A percentile compares a stretch with the other conserved stretches of the same genome.
Conservation (phyloP, 1,140 invertebrate species). For the Camponotus vicinus region DNA sequence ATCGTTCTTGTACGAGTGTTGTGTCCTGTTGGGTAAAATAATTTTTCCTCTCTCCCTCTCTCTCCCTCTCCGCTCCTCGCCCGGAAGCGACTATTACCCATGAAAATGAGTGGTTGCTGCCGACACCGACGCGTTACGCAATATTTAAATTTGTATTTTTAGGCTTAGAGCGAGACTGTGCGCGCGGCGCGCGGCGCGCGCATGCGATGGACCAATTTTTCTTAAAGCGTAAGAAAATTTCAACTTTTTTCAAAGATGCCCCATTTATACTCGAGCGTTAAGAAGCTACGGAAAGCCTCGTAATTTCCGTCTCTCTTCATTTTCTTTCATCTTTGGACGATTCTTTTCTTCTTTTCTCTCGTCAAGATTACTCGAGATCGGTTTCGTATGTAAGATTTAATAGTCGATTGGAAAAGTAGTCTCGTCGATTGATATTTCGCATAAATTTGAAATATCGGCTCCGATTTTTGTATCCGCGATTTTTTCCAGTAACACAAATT, state of each 20-base stretch:
- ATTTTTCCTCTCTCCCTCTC: not conserved
- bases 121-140: constrained; percentile 45
- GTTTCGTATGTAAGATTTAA: too few relatives aligned
- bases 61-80: too few relatives aligned
- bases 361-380: too few relatives aligned
- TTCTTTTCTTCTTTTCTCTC: too few relatives aligned
- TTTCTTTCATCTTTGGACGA: too few relatives aligned
- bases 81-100: not conserved
- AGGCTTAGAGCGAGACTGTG: constrained; percentile 11
- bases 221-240: not conserved
- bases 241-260: too few relatives aligned
- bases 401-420: not conserved
- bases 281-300: too few relatives aligned
- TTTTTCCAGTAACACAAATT: not conserved
- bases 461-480: not conserved
- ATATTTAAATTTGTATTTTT: constrained; percentile 63
- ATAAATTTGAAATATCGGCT: not conserved
- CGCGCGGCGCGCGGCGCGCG: not conserved
- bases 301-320: too few relatives aligned
- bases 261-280: too few relatives aligned
- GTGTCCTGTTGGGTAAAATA: not conserved
- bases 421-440: not conserved
- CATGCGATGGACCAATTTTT: not conserved
- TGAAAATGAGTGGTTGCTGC: constrained; percentile 38
- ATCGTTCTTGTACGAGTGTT: too few relatives aligned